These are phyloP conservation scores for Hipparchia sbordonii DNA, from an alignment of 2,888 invertebrate genomes.

Conservation along the genomic window DNA sequence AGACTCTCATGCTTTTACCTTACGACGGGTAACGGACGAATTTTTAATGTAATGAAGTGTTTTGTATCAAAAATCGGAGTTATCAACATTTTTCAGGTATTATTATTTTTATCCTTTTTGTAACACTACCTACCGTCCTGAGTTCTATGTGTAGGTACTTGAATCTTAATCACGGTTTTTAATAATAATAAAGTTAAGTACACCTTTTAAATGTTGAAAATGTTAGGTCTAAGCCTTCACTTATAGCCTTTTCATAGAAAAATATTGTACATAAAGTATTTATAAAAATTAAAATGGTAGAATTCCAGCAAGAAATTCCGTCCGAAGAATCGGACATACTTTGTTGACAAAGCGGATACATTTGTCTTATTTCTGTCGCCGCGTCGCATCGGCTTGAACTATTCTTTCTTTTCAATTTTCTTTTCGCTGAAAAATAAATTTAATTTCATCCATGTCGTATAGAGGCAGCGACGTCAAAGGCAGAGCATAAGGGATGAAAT, in stretches of 20 bases:
- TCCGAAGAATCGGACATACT: conserved; percentile 25
- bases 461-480: conserved; percentile 28
- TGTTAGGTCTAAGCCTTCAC: too few relatives aligned
- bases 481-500: conserved; percentile 29
- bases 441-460: conserved; percentile 24
- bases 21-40: conserved; percentile 7
- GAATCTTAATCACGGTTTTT: too few relatives aligned
- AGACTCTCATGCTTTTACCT: conserved; percentile 29
- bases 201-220: too few relatives aligned
- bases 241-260: neutral
- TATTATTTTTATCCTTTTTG: too few relatives aligned
- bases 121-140: too few relatives aligned
- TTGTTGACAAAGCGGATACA: conserved; percentile 29
- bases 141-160: too few relatives aligned
- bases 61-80: neutral
- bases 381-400: conserved; percentile 21
- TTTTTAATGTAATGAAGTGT: conserved; percentile 20
- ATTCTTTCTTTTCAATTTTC: conserved; percentile 20
- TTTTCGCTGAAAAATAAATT: conserved; percentile 27
- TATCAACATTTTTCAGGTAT: too few relatives aligned
- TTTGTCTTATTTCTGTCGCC: conserved; percentile 29
- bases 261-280: conserved; percentile 6
- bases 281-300: neutral
- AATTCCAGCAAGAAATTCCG: conserved; percentile 18
- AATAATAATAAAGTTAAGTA: too few relatives aligned